A percentile compares a stretch with the other conserved stretches of the same genome.
Evolutionary conservation across 1,140 invertebrate genomes (phyloP).

Genomic region (Pinna nobilis): DNA sequence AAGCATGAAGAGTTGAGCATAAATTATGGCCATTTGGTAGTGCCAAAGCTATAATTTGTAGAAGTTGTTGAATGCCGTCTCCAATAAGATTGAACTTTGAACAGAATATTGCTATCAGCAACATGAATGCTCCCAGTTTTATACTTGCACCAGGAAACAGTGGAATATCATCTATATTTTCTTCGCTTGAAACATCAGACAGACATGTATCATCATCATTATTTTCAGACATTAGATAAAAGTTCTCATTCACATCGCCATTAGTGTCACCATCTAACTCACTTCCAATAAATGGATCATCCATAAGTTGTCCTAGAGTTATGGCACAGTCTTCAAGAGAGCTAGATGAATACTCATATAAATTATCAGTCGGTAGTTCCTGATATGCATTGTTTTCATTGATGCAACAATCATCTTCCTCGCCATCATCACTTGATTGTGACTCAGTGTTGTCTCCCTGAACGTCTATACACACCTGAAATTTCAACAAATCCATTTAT

Average conservation of each 20-base stretch:
- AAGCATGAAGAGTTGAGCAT: constrained; percentile 35
- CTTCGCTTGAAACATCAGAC: not conserved
- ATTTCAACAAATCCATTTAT: too few species aligned
- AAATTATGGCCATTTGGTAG: constrained; percentile 38
- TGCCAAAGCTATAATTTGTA: constrained; percentile 23
- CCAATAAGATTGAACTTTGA: constrained; percentile 24
- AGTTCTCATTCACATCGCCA: not conserved
- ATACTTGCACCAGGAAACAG: constrained; percentile 20
- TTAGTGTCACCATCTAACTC: not conserved
- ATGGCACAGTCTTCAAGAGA: constrained; percentile 8
- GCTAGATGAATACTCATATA: not conserved
- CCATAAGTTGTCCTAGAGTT: not conserved
- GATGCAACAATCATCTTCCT: not conserved
- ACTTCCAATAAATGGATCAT: constrained; percentile 8
- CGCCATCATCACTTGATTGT: not conserved
- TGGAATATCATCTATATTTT: constrained; percentile 12
- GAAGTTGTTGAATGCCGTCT: constrained; percentile 26
- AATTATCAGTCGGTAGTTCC: not conserved
- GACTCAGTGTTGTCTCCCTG: not conserved
- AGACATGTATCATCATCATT: not conserved
- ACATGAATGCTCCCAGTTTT: constrained; percentile 32
- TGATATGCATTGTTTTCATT: not conserved
- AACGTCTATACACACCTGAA: too few species aligned
- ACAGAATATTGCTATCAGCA: constrained; percentile 22
- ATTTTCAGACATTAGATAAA: not conserved